A percentile compares a stretch with the other conserved stretches of the same genome.
These are phyloP conservation scores for Tapirus terrestris DNA, from an alignment of 2,113 vertebrate genomes.

Conservation along the genomic window DNA sequence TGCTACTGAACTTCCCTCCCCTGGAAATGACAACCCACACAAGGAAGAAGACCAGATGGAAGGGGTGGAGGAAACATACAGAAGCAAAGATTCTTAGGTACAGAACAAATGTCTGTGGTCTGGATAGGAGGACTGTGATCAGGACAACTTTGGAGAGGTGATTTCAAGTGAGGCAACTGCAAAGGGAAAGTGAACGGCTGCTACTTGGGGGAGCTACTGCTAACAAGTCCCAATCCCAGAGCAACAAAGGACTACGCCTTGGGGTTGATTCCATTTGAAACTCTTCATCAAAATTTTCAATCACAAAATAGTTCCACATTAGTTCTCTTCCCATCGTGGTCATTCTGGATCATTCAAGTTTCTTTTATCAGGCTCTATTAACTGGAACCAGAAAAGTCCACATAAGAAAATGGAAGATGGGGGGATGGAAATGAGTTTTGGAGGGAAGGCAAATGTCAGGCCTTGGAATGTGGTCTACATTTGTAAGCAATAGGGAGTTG, in stretches of 20 bases:
- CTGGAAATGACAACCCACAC: not conserved
- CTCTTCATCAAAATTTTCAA: not conserved
- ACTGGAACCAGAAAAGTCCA: not conserved
- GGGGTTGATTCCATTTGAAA: not conserved
- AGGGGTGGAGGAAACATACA: not conserved
- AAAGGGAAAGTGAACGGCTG: not conserved
- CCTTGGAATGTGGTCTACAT: not conserved
- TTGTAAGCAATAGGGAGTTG: not conserved
- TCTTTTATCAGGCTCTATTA: not conserved
- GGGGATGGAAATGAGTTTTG: not conserved
- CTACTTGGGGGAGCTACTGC: fast-evolving
- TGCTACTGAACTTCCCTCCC: not conserved
- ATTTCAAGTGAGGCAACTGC: not conserved
- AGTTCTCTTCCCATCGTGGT: not conserved
- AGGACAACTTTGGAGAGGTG: not conserved
- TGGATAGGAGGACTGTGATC: not conserved
- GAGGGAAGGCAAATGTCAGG: not conserved
- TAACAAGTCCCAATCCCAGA: not conserved
- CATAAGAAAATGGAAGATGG: conserved; percentile 9
- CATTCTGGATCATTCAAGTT: not conserved
- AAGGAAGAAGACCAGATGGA: not conserved
- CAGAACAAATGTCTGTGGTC: not conserved
- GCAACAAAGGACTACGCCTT: not conserved
- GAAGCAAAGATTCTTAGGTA: not conserved
- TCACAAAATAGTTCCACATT: not conserved